Conservation (phyloP, 2,888 invertebrate species). For the Heteromurus nitidus region DNA sequence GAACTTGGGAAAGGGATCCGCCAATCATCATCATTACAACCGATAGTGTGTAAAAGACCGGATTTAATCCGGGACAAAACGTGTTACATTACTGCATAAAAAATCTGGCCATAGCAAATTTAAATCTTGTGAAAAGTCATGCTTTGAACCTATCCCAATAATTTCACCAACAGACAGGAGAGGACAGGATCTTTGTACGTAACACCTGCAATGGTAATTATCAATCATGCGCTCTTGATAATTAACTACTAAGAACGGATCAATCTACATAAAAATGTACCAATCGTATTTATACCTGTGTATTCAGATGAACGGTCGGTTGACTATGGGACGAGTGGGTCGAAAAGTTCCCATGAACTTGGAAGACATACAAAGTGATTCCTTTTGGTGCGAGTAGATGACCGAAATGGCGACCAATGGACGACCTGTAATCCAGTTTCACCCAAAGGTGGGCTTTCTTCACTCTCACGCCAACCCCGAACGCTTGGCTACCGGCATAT, state of each 20-base stretch:
- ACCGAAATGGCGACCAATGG: slow-evolving; percentile 74
- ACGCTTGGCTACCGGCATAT: slow-evolving; percentile 79
- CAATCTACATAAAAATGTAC: not conserved
- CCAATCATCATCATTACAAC: not conserved
- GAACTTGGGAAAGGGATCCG: too few relatives aligned
- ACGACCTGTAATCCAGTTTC: slow-evolving; percentile 79
- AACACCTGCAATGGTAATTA: slow-evolving; percentile 15
- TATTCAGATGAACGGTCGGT: slow-evolving; percentile 65
- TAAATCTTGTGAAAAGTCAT: too few relatives aligned
- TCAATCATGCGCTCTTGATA: not conserved
- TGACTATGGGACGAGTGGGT: slow-evolving; percentile 42
- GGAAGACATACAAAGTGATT: slow-evolving; percentile 85
- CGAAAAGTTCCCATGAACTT: slow-evolving; percentile 76
- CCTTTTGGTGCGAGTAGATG: slow-evolving; percentile 76
- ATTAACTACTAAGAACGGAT: not conserved
- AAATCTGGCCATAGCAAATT: not conserved
- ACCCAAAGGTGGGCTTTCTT: slow-evolving; percentile 88
- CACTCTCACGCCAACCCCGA: slow-evolving; percentile 80
- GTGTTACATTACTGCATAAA: not conserved
- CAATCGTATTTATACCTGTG: slow-evolving; percentile 24
- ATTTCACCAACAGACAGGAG: too few relatives aligned
- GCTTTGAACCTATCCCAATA: not conserved
- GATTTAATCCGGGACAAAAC: not conserved
- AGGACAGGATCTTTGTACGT: too few relatives aligned
- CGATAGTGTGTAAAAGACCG: not conserved